Evolutionary conservation across 1,140 invertebrate genomes (phyloP).

Genomic region (Ostrea edulis): DNA sequence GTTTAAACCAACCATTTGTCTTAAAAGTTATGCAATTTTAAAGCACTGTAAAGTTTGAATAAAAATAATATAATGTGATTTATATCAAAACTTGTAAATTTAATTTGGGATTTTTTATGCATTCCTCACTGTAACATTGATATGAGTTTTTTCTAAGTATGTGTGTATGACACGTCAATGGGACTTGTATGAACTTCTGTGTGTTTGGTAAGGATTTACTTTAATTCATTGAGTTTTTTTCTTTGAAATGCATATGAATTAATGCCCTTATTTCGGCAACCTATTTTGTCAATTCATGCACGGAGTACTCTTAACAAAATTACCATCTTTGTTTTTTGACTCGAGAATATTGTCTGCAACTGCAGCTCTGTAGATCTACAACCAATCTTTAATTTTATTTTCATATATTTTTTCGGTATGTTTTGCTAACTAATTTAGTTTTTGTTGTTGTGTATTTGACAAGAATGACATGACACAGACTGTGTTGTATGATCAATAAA

Average conservation of each 20-base stretch:
- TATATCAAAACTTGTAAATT: not conserved
- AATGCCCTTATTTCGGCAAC: not conserved
- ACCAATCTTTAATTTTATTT: too few relatives aligned
- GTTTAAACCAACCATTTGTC: slow-evolving; percentile 30
- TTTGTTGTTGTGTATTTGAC: too few relatives aligned
- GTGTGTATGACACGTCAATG: slow-evolving; percentile 17
- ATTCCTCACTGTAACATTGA: not conserved
- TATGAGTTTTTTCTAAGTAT: not conserved
- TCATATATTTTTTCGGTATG: too few relatives aligned
- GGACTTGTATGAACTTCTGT: not conserved
- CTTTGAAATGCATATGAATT: not conserved
- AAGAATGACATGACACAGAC: not conserved
- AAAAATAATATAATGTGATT: not conserved
- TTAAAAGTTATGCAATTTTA: slow-evolving; percentile 1
- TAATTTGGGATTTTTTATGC: not conserved
- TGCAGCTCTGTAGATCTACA: not conserved
- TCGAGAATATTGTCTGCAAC: not conserved
- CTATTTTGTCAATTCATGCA: not conserved
- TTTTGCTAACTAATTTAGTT: not conserved
- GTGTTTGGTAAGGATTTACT: not conserved
- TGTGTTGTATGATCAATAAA: not conserved
- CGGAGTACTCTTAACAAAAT: not conserved
- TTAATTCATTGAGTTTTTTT: not conserved
- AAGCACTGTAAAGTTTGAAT: not conserved
- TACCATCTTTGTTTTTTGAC: not conserved